Evolutionary conservation across 2,797 vertebrate species (phyloP).

Genomic region (Tauraco hartlaubi): DNA sequence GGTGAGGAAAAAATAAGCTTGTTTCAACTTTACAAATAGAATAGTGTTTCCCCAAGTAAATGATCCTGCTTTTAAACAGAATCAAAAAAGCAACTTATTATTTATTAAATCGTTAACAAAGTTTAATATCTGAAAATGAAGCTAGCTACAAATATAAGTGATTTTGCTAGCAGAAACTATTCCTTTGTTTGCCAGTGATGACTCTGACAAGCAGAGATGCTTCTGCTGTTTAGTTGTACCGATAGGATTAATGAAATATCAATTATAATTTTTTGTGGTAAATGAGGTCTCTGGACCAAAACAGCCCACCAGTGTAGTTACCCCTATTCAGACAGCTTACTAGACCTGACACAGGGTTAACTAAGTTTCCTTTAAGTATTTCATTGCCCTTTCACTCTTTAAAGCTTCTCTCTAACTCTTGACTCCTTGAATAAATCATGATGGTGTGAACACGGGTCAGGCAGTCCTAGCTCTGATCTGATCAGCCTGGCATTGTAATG

Average conservation of each 20-base stretch:
- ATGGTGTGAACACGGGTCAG: not conserved
- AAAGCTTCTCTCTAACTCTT: not conserved
- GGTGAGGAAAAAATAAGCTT: not conserved
- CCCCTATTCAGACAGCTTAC: not conserved
- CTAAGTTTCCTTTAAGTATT: not conserved
- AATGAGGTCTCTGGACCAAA: not conserved
- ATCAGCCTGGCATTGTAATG: not conserved
- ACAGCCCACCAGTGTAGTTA: not conserved
- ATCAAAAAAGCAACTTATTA: not conserved
- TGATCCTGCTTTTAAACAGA: not conserved
- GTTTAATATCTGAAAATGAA: not conserved
- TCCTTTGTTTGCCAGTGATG: not conserved
- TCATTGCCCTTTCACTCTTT: not conserved
- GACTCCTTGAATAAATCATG: constrained; percentile 45
- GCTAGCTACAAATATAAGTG: not conserved
- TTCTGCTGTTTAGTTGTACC: not conserved
- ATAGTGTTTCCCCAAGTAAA: not conserved
- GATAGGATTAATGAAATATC: not conserved
- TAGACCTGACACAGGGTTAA: not conserved
- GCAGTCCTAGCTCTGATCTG: not conserved
- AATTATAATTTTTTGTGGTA: not conserved
- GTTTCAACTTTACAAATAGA: not conserved
- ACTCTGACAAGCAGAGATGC: not conserved
- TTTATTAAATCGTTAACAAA: not conserved
- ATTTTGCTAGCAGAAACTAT: not conserved